Base-by-base conservation (phyloP, 37 sponge, comb jelly and placozoan genomes). In the Theonella swinhoei region DNA sequence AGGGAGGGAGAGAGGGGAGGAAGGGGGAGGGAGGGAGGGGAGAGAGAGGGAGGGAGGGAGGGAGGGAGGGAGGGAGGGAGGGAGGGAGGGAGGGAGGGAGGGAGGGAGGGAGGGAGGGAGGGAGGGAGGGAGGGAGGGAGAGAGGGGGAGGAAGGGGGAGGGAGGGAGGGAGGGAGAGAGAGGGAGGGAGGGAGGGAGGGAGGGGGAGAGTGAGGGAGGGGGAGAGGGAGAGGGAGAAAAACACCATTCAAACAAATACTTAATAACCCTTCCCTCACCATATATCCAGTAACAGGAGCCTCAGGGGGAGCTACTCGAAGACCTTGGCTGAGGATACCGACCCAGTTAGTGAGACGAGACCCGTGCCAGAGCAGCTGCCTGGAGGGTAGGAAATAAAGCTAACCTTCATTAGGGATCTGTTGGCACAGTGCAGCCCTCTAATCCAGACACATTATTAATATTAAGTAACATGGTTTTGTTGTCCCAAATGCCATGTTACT, bases 281-380 rank as follows among this genome's bases (percentile, higher is more conserved):
- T 98, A 83, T 98, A 98, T 17, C 99, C 99, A 84, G 99, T 98
- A 72, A 88, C 84, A n/a, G 99, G 99, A 0, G 99, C 96, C 64
- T 98, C 99, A n/a, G 99, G 99, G 3, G 99, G 99, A 32, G 99
- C 99, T 36, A 98, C 89, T 9, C 96, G 71, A 33, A 98, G 87
- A 0, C 99, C 99, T 66, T 98, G 94, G 70, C 93, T 98, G 39
- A 98, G 76, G 26, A 98, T 98, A 9, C 99, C 99, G 32, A 96
- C 96, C 96, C 99, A 98, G 85, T 98, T 98, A n/a, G 99, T 88
- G 11, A 96, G 84, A 17, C 99, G 43, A 38, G 99, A 98, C 1
- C 99, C 99, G 65, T 98, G 99, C 99, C 99, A 98, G 9, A 98
- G 83, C 63, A 98, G 92, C 88, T 83, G 78, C 65, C 95, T 93